Evolutionary conservation across 2,888 invertebrate genomes (phyloP).

Genomic region (Cistogaster globosa): DNA sequence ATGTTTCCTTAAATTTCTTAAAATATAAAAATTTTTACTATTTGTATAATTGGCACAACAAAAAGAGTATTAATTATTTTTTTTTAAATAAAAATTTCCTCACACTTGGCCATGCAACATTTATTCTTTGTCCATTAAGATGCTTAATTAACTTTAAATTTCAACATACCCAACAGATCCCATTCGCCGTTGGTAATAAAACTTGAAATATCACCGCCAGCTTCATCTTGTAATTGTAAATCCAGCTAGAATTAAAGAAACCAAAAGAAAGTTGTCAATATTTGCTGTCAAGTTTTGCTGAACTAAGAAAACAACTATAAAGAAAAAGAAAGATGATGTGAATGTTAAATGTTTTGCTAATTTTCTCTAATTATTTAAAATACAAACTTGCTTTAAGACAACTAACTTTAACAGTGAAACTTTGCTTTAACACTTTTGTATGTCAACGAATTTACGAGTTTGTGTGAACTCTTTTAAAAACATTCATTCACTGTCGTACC

Average conservation of each 20-base stretch:
- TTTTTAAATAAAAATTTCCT: not conserved
- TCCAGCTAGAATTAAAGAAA: constrained; percentile 88
- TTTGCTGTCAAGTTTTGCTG: constrained; percentile 30
- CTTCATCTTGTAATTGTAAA: constrained; percentile 95
- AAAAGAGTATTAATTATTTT: not conserved
- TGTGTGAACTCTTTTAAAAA: too few relatives aligned
- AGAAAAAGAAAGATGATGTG: not conserved
- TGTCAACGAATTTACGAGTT: not conserved
- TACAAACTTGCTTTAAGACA: constrained; percentile 28
- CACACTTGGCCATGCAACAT: constrained; percentile 38
- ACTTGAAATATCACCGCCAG: constrained; percentile 97
- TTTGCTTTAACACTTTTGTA: not conserved
- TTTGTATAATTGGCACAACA: too few relatives aligned
- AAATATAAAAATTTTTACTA: too few relatives aligned
- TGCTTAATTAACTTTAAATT: constrained; percentile 24
- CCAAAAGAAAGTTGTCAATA: constrained; percentile 36
- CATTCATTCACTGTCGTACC: too few relatives aligned
- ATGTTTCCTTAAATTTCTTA: too few relatives aligned
- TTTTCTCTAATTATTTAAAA: constrained; percentile 56
- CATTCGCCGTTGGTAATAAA: constrained; percentile 99
- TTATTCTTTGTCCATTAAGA: constrained; percentile 40
- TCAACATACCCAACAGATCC: constrained; percentile 95
- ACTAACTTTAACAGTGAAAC: not conserved
- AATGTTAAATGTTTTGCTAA: constrained; percentile 39
- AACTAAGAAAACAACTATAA: constrained; percentile 6